A percentile compares a stretch with the other conserved stretches of the same genome.
phyloP scores from a whole-genome alignment of 2,113 vertebrate species.

The Alaudala cheleensis region DNA sequence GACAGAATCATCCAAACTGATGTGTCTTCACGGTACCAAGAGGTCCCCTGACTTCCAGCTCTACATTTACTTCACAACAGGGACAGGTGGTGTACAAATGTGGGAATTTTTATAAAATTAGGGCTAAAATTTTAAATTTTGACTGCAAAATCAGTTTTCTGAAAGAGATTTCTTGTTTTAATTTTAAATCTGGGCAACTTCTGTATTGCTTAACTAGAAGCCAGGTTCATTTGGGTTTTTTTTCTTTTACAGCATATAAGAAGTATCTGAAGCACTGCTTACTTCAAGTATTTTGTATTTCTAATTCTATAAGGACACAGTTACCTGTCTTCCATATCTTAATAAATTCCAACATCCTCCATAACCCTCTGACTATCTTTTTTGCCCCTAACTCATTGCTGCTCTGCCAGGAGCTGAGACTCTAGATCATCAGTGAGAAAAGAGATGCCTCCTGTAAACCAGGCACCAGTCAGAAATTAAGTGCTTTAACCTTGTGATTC shows the following conservation, averaged over 20 bases:
- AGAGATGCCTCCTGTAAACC: no score
- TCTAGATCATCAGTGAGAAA: no score
- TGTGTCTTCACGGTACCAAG: not conserved
- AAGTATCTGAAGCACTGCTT: not conserved
- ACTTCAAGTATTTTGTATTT: not conserved
- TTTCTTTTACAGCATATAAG: not conserved
- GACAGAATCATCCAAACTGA: not conserved
- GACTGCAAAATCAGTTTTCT: not conserved
- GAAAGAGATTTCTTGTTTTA: not conserved
- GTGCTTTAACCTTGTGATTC: slow-evolving; percentile 49
- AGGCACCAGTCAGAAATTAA: slow-evolving; percentile 46
- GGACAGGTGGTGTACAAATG: accelerated
- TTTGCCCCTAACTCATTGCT: not conserved
- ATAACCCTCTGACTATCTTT: not conserved
- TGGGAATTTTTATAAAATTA: not conserved
- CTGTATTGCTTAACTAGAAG: not conserved
- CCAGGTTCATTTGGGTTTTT: not conserved
- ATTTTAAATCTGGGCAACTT: not conserved
- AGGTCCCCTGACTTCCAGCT: not conserved
- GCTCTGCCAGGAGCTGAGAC: not conserved
- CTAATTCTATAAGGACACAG: not conserved
- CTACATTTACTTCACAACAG: not conserved
- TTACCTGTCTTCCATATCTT: not conserved
- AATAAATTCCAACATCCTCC: not conserved
- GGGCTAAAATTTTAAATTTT: not conserved